These are phyloP conservation scores for Acleris emargana DNA, from an alignment of 2,888 invertebrate genomes.

Conservation along the genomic window DNA sequence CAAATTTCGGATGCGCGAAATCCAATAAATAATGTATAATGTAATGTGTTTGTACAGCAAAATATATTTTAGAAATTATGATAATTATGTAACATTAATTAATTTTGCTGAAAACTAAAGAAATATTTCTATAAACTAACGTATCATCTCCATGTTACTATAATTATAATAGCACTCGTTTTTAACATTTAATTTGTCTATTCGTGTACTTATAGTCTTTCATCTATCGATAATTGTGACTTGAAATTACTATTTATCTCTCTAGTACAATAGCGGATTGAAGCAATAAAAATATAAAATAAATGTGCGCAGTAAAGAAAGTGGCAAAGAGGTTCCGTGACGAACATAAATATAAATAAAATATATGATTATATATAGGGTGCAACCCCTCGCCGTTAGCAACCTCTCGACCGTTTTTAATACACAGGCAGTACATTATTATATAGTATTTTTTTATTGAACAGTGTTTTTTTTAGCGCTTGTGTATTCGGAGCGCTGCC, in stretches of 20 bases:
- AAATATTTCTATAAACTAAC: conserved; percentile 33
- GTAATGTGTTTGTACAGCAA: conserved; percentile 37
- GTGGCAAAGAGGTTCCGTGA: conserved; percentile 19
- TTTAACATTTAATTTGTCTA: conserved; percentile 44
- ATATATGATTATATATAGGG: conserved; percentile 43
- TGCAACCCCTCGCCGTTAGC: not conserved
- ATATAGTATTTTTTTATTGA: not conserved
- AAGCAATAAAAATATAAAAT: conserved; percentile 35
- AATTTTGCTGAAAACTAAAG: conserved; percentile 36
- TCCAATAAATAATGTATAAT: conserved; percentile 23
- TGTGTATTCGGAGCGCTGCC: not conserved
- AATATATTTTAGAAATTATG: conserved; percentile 34
- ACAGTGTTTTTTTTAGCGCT: not conserved
- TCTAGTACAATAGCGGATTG: conserved; percentile 55
- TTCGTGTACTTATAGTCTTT: conserved; percentile 44
- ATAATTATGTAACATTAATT: conserved; percentile 32
- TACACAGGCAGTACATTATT: not conserved
- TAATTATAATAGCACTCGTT: conserved; percentile 20
- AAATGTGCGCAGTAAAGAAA: conserved; percentile 33
- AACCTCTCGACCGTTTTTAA: not conserved
- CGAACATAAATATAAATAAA: conserved; percentile 36
- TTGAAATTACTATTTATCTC: conserved; percentile 44
- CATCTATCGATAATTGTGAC: conserved; percentile 43
- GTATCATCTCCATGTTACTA: conserved; percentile 25
- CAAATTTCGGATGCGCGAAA: conserved; percentile 24